Base-by-base conservation (phyloP, 2,113 vertebrate species). In the Entosphenus tridentatus region DNA sequence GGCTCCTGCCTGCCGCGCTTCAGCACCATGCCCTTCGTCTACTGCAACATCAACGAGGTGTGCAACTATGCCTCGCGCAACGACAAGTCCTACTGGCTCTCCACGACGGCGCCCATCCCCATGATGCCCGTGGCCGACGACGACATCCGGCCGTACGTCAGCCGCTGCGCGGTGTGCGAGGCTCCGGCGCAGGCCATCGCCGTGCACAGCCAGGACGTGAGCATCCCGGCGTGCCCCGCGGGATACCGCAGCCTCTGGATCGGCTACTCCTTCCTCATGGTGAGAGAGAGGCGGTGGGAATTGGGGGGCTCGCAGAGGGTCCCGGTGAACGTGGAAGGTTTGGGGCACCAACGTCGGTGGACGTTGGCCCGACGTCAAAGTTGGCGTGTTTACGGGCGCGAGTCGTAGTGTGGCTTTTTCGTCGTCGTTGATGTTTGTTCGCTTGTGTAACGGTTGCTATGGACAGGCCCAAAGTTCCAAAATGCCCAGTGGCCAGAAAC, bases 181-280 rank as follows among this genome's bases (percentile, higher is more conserved):
- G 90, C 92, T 18, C 93, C 90, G 0, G 89, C 92, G 0, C 83
- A 95, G 4, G 92, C 93, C 70, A 89, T 96, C 3, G 92, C 93
- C 0, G 80, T 98, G 65, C 92, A 98, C 71, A 98, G 93, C 72
- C 93, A 96, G 75, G 89, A 95, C 70, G 82, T 80, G 73, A 83
- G 81, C 69, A 98, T 98, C 73, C 93, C 93, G 68, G 84, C 82
- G 78, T 98, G 93, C 72, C 93, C 92, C 0, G 73, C 70, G 0
- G 93, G 93, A 57, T 98, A 91, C 90, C 85, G 93, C 70, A 96
- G 93, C 70, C 68, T 98, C 72, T 98, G 93, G 93, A 98, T 98
- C 0, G 93, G 93, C 12, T 96, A 96, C 72, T 98, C 93, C 69
- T 98, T 92, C 82, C 82, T 98, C 56, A 96, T 98, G 93, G 93